A percentile compares a stretch with the other conserved stretches of the same genome.
Evolutionary conservation across 2,888 invertebrate genomes (phyloP).

Genomic region (Protophormia terraenovae): DNA sequence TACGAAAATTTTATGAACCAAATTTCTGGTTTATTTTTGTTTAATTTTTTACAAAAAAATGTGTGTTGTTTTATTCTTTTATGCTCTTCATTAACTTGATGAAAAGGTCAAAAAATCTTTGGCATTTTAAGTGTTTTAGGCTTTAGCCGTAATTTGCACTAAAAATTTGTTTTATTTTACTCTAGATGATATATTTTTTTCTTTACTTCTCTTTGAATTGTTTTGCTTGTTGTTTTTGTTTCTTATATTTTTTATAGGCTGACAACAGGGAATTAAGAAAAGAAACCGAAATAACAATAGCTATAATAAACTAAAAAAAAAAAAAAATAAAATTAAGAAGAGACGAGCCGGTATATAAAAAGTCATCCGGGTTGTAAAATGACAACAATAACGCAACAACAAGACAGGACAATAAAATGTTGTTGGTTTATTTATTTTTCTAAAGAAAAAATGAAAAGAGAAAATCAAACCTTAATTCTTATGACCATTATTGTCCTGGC

Average conservation of each 20-base stretch:
- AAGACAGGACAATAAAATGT: slow-evolving; percentile 43
- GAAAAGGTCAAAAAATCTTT: slow-evolving; percentile 63
- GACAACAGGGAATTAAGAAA: slow-evolving; percentile 58
- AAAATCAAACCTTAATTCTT: slow-evolving; percentile 21
- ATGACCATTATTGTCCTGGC: neutral
- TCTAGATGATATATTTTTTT: slow-evolving; percentile 14
- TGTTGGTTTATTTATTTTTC: neutral
- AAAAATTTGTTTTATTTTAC: slow-evolving; percentile 54
- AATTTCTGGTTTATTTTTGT: slow-evolving; percentile 32
- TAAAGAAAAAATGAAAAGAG: neutral
- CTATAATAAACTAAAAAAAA: slow-evolving; percentile 23
- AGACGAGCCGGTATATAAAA: neutral
- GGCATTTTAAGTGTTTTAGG: slow-evolving; percentile 64
- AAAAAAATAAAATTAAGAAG: neutral
- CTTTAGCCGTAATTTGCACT: slow-evolving; percentile 56
- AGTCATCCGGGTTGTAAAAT: slow-evolving; percentile 5
- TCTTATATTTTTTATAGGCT: slow-evolving; percentile 37
- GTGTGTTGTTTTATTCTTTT: slow-evolving; percentile 6
- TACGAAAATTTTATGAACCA: slow-evolving; percentile 20
- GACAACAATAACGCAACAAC: slow-evolving; percentile 43
- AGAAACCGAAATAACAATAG: slow-evolving; percentile 13
- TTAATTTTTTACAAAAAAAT: slow-evolving; percentile 6
- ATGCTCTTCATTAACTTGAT: slow-evolving; percentile 48
- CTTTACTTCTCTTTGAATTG: neutral
- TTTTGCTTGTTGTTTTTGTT: neutral